Evolutionary conservation across 2,113 vertebrate species (phyloP).

Genomic region (Pavo muticus): DNA sequence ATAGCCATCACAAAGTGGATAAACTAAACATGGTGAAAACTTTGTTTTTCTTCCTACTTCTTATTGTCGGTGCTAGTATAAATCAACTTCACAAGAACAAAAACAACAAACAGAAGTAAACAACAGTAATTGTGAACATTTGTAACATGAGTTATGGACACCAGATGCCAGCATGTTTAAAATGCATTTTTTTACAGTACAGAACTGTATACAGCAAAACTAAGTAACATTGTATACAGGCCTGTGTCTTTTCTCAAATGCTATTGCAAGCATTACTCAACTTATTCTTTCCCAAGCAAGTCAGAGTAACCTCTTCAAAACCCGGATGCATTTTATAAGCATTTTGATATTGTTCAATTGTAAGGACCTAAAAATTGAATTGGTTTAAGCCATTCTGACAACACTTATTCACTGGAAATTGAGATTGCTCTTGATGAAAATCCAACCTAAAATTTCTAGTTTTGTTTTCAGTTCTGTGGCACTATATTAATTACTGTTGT

Average conservation of each 20-base stretch:
- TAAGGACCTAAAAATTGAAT: neutral
- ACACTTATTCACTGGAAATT: neutral
- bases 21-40: slow-evolving; percentile 9
- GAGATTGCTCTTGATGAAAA: neutral
- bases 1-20: neutral
- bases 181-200: neutral
- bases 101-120: neutral
- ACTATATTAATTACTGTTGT: neutral
- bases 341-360: neutral
- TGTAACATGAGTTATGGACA: neutral
- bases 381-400: neutral
- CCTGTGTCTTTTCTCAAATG: neutral
- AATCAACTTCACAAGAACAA: neutral
- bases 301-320: neutral
- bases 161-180: slow-evolving; percentile 5
- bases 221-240: neutral
- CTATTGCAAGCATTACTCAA: neutral
- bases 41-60: neutral
- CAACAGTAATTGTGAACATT: slow-evolving; percentile 42
- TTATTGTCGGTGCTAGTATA: slow-evolving; percentile 17
- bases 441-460: neutral
- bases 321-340: neutral
- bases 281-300: neutral
- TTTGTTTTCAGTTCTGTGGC: neutral
- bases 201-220: neutral